These are phyloP conservation scores for Hirtodrosophila duncani DNA, from an alignment of 2,888 invertebrate genomes.

Conservation along the genomic window DNA sequence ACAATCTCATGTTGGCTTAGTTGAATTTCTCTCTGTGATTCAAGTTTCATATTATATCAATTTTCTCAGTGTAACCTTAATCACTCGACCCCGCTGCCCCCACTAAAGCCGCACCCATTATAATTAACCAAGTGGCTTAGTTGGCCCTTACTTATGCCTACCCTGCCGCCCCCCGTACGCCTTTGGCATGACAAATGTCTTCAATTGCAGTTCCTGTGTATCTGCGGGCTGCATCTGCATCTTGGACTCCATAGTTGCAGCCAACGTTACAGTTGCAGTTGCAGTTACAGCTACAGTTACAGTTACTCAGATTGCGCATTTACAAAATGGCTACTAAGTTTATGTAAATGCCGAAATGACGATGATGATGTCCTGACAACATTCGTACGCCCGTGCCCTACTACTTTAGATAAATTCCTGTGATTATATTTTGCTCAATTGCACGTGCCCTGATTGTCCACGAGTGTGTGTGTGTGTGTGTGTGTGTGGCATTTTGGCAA, in stretches of 20 bases:
- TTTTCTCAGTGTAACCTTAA: slow-evolving; percentile 31
- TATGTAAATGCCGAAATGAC: slow-evolving; percentile 53
- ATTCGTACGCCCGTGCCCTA: slow-evolving; percentile 40
- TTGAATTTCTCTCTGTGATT: no score
- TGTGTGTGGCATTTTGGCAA: slow-evolving; percentile 38
- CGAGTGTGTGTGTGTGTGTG: slow-evolving; percentile 3
- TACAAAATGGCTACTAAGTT: slow-evolving; percentile 57
- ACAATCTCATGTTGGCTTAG: no score
- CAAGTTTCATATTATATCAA: no score
- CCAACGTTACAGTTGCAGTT: slow-evolving; percentile 12
- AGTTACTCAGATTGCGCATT: slow-evolving; percentile 17
- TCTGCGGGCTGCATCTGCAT: slow-evolving; percentile 56
- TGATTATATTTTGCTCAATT: slow-evolving; percentile 66
- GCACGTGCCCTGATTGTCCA: slow-evolving; percentile 42
- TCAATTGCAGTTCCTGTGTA: slow-evolving; percentile 68
- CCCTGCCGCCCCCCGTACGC: neutral
- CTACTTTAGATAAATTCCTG: slow-evolving; percentile 64
- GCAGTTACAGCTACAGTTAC: slow-evolving; percentile 29
- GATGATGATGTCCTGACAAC: slow-evolving; percentile 35
- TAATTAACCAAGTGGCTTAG: slow-evolving; percentile 65
- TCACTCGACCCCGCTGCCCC: slow-evolving; percentile 40
- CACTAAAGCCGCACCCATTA: slow-evolving; percentile 54
- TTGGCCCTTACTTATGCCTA: slow-evolving; percentile 16
- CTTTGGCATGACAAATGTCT: slow-evolving; percentile 62
- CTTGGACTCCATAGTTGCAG: slow-evolving; percentile 24